These are phyloP conservation scores for Hypocryptadius cinnamomeus DNA, from an alignment of 2,113 vertebrate species.

Conservation along the genomic window DNA sequence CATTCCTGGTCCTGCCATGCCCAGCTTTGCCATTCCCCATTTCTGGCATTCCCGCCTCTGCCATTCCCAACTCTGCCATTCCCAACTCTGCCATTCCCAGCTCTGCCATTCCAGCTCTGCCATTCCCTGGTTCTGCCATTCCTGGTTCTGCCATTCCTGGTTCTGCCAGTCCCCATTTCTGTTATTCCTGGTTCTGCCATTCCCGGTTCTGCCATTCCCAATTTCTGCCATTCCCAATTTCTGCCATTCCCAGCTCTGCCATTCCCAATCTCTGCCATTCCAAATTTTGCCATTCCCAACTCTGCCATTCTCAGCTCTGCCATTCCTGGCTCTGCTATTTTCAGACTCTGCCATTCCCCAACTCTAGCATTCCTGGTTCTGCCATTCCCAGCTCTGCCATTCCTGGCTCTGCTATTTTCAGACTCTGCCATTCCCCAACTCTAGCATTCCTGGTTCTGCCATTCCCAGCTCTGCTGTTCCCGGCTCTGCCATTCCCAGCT, in stretches of 20 bases:
- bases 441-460: no score
- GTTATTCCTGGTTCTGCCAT: background rate
- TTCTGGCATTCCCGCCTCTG: no score
- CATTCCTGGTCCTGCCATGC: background rate
- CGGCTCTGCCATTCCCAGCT: no score
- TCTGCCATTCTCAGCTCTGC: background rate
- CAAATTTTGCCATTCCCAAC: accelerated
- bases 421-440: background rate
- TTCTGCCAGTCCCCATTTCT: background rate
- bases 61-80: background rate
- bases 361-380: background rate
- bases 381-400: no score
- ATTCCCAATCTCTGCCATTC: background rate
- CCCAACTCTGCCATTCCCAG: accelerated
- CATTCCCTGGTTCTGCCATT: background rate
- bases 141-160: background rate
- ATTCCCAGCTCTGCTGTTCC: no score
- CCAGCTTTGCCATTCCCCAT: background rate
- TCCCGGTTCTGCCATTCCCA: background rate
- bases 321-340: background rate
- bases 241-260: no score
- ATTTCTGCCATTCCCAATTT: background rate
- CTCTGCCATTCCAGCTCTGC: background rate
- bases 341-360: background rate
- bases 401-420: background rate